Percentiles rank a stretch among this genome's conserved stretches.
These are phyloP conservation scores for Alsophila aescularia DNA, from an alignment of 2,888 invertebrate species.

Conservation along the genomic window DNA sequence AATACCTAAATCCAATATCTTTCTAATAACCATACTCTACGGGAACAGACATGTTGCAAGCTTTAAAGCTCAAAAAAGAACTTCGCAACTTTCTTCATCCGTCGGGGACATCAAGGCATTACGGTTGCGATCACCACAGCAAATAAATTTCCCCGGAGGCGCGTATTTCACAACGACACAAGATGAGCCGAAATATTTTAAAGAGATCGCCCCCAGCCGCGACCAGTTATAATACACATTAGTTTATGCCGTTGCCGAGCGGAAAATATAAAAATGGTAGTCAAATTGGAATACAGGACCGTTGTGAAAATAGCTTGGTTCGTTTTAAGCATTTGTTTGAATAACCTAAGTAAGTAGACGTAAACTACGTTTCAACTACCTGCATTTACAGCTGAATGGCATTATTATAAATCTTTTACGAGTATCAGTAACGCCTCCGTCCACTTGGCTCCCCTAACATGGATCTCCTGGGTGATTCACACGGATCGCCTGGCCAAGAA, in stretches of 20 bases:
- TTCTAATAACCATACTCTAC: too few species aligned
- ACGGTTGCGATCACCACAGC: constrained; percentile 65
- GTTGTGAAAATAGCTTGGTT: too few species aligned
- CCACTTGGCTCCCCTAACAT: too few species aligned
- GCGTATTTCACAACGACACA: constrained; percentile 69
- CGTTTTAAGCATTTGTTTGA: too few species aligned
- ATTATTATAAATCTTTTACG: too few species aligned
- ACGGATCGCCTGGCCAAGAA: too few species aligned
- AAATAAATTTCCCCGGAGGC: constrained; percentile 78
- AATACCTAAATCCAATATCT: too few species aligned
- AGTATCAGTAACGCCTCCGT: too few species aligned
- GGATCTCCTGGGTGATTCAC: too few species aligned
- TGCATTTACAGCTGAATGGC: too few species aligned
- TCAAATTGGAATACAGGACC: neutral
- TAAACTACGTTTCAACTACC: too few species aligned
- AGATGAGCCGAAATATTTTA: constrained; percentile 66
- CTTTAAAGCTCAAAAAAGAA: neutral
- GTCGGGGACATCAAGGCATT: constrained; percentile 67
- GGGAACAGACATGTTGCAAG: neutral
- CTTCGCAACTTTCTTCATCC: constrained; percentile 18
- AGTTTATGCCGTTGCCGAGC: constrained; percentile 39
- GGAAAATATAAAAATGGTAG: constrained; percentile 36
- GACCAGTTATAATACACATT: constrained; percentile 42
- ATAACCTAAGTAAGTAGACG: too few species aligned
- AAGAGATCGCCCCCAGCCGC: constrained; percentile 46